These are phyloP conservation scores for Meriones psammophilus DNA, from an alignment of 2,797 vertebrate genomes.

Conservation along the genomic window DNA sequence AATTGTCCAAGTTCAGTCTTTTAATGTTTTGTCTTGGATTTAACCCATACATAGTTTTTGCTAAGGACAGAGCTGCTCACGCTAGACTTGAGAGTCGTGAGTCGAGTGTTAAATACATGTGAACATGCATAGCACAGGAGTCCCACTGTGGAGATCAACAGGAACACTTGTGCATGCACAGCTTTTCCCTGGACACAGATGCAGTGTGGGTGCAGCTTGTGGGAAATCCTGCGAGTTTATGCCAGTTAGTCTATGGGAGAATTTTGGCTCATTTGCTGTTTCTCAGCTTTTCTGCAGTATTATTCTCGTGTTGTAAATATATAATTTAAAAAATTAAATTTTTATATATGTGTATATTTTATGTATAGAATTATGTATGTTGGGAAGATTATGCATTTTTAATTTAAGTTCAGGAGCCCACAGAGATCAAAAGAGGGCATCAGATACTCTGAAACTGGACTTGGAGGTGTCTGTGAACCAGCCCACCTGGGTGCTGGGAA, in stretches of 20 bases:
- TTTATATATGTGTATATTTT: background rate
- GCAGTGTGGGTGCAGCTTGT: background rate
- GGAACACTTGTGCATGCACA: too few relatives aligned
- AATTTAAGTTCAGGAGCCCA: background rate
- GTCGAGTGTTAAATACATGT: background rate
- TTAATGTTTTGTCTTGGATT: constrained; percentile 49
- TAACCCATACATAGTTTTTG: background rate
- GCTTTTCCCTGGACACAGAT: background rate
- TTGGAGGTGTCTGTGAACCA: background rate
- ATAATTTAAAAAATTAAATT: constrained; percentile 18
- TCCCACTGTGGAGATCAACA: background rate
- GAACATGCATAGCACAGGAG: background rate
- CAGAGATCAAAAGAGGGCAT: background rate
- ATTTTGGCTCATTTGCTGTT: background rate
- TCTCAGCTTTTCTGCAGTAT: background rate
- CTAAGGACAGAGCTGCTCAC: background rate
- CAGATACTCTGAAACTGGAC: background rate
- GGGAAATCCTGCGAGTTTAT: background rate
- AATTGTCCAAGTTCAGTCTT: constrained; percentile 31
- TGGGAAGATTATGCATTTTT: background rate
- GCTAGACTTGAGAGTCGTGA: background rate
- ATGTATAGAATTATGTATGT: background rate
- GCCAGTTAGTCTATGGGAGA: background rate
- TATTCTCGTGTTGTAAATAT: background rate
- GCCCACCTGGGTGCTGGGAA: background rate